A percentile compares a stretch with the other conserved stretches of the same genome.
Conservation (phyloP, 2,888 invertebrate genomes). For the Xanthostigma xanthostigma region DNA sequence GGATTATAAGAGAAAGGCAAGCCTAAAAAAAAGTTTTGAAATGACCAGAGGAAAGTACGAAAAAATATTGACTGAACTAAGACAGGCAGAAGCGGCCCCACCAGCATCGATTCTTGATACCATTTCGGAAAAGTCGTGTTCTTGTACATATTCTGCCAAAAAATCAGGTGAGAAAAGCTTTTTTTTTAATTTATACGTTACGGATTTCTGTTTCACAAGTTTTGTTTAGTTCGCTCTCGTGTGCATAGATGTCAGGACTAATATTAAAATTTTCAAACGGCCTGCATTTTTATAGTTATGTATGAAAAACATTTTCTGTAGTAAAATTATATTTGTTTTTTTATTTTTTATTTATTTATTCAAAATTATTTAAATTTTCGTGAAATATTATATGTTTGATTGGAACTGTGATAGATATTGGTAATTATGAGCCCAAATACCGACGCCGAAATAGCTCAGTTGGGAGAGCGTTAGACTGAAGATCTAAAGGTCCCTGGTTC, state of each 20-base stretch:
- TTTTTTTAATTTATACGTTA: no score
- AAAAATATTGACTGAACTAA: not conserved
- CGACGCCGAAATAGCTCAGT: constrained; percentile 61
- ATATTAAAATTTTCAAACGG: no score
- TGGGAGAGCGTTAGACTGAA: constrained; percentile 69
- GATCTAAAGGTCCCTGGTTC: constrained; percentile 63
- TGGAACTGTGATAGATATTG: not conserved
- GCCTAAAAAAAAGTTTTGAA: no score
- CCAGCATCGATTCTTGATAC: not conserved
- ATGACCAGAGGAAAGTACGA: not conserved
- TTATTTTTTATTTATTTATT: not conserved
- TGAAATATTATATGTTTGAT: not conserved
- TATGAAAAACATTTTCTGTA: no score
- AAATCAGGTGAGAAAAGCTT: no score
- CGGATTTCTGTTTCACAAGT: no score
- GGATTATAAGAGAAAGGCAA: no score
- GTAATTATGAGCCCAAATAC: no score
- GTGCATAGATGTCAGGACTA: no score
- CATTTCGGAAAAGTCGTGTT: not conserved
- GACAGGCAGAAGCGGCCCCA: not conserved
- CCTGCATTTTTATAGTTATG: no score
- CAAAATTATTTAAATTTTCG: not conserved
- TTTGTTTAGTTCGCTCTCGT: no score
- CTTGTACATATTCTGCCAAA: not conserved
- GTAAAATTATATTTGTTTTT: not conserved